Percentiles rank a stretch among this genome's conserved stretches.
Conservation (phyloP, 2,113 vertebrate genomes). For the Microtus ochrogaster region DNA sequence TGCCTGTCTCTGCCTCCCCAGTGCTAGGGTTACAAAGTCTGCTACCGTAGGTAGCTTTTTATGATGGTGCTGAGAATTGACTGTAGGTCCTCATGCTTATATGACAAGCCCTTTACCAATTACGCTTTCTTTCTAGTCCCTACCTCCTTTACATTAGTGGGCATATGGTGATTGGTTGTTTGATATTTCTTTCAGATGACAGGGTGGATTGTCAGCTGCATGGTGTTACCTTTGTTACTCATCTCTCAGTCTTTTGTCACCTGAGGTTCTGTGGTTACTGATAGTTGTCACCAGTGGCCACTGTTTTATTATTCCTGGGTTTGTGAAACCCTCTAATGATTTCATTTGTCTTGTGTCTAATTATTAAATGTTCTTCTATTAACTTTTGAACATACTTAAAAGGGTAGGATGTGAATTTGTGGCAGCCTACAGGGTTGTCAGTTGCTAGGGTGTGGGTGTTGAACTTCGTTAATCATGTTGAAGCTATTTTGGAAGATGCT, state of each 20-base stretch:
- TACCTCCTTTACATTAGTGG: no score
- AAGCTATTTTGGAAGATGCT: background rate
- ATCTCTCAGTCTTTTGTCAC: background rate
- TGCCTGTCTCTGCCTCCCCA: background rate
- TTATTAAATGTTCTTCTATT: background rate
- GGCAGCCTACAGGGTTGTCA: background rate
- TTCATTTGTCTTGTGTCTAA: background rate
- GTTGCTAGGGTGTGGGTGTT: background rate
- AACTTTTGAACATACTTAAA: background rate
- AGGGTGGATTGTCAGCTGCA: no score
- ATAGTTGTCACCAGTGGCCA: background rate
- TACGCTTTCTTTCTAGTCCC: no score
- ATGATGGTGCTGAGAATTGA: no score
- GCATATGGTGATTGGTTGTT: no score
- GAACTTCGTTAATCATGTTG: background rate
- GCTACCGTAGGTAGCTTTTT: no score
- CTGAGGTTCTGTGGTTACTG: background rate
- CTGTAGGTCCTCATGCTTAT: no score
- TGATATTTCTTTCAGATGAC: no score
- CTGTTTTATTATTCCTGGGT: background rate
- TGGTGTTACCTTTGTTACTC: accelerated
- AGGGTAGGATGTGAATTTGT: background rate
- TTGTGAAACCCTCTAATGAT: background rate
- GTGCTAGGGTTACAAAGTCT: no score
- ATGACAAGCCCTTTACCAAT: no score